These are phyloP conservation scores for Trichogramma dendrolimi DNA, from an alignment of 2,888 invertebrate species.

Conservation along the genomic window DNA sequence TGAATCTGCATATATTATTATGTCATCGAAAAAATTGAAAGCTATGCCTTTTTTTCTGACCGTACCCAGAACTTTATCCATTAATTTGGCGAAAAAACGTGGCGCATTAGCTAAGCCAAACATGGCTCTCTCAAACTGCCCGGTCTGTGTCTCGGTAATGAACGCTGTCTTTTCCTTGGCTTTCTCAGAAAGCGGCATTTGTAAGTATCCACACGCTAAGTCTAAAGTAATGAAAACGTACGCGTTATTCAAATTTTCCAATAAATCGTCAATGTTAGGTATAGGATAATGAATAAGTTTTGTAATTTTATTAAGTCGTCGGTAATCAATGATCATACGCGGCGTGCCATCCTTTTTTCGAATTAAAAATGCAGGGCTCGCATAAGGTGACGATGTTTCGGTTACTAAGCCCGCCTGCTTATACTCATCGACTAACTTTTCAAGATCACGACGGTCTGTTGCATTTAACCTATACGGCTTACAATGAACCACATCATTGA, in stretches of 20 bases:
- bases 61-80: too few relatives aligned
- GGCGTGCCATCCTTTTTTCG: conserved; percentile 31
- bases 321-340: conserved; percentile 35
- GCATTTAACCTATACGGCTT: conserved; percentile 22
- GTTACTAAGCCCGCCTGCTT: conserved; percentile 14
- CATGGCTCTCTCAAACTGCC: conserved; percentile 21
- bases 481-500: neutral
- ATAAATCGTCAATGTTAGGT: conserved; percentile 43
- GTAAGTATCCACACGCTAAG: conserved; percentile 33
- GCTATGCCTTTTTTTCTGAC: too few relatives aligned
- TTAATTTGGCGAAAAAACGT: conserved; percentile 1
- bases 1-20: too few relatives aligned
- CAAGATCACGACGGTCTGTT: conserved; percentile 16
- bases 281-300: conserved; percentile 40
- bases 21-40: too few relatives aligned
- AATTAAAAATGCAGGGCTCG: conserved; percentile 31
- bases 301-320: conserved; percentile 39
- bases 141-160: conserved; percentile 16
- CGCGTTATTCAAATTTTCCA: conserved; percentile 36
- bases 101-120: conserved; percentile 16
- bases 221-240: conserved; percentile 39
- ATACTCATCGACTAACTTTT: conserved; percentile 16
- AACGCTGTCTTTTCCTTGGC: conserved; percentile 18
- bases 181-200: conserved; percentile 5
- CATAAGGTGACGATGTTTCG: conserved; percentile 25